Evolutionary conservation across 2,888 invertebrate genomes (phyloP).

Genomic region (Pristionchus exspectatus): DNA sequence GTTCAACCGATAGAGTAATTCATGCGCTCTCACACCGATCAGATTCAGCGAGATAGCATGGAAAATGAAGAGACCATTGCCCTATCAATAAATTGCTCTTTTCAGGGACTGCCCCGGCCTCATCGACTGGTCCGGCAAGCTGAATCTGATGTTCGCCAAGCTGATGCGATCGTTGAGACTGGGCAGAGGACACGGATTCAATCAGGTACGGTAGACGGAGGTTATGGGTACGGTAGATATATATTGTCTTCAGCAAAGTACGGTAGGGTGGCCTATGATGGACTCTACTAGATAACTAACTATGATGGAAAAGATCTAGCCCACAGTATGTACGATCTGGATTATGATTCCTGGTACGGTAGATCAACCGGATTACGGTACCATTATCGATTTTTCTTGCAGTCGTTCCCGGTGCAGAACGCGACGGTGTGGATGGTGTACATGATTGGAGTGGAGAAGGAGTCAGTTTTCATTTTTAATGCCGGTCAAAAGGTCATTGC

Average conservation of each 20-base stretch:
- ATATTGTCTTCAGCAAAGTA: too few relatives aligned
- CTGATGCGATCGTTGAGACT: constrained; percentile 53
- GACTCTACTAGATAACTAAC: not conserved
- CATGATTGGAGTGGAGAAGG: constrained; percentile 67
- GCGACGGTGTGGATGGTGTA: constrained; percentile 69
- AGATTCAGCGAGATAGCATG: too few relatives aligned
- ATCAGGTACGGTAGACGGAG: constrained; percentile 36
- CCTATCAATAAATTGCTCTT: constrained; percentile 49
- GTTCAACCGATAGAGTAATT: too few relatives aligned
- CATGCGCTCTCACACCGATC: too few relatives aligned
- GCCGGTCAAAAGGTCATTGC: too few relatives aligned
- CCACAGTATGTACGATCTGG: not conserved
- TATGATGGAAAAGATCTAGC: too few relatives aligned
- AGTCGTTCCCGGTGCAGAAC: constrained; percentile 62
- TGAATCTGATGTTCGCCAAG: constrained; percentile 84
- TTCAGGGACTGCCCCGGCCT: constrained; percentile 80
- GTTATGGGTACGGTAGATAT: not conserved
- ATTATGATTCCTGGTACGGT: too few relatives aligned
- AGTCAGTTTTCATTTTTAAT: not conserved
- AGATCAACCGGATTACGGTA: not conserved
- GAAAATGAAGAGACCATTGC: too few relatives aligned
- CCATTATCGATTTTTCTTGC: constrained; percentile 82
- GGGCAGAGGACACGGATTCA: constrained; percentile 49
- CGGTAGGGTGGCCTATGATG: too few relatives aligned
- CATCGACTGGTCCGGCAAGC: constrained; percentile 90